Evolutionary conservation across 2,113 vertebrate genomes (phyloP).

Genomic region (Theropithecus gelada): DNA sequence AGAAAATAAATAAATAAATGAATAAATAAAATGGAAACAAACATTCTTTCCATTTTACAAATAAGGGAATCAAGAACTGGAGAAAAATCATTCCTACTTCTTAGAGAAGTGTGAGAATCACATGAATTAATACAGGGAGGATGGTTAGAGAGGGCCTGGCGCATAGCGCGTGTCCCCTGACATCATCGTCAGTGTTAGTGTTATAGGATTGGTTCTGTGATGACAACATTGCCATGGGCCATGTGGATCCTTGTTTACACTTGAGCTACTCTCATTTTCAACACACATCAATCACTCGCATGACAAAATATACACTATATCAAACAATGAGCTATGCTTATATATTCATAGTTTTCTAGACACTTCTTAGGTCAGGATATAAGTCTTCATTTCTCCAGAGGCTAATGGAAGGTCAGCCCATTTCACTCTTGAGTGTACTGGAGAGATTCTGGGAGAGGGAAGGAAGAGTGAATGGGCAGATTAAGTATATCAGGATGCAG

Average conservation of each 20-base stretch:
- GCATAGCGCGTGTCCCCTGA: accelerated
- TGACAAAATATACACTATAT: background rate
- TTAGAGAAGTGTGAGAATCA: background rate
- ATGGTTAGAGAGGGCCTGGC: background rate
- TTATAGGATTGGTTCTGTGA: background rate
- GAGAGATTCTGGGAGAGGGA: background rate
- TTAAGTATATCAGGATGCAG: background rate
- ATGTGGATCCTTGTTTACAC: background rate
- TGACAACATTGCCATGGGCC: no score
- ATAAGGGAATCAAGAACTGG: background rate
- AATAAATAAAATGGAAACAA: no score
- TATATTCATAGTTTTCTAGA: background rate
- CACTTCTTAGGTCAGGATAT: background rate
- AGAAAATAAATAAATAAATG: no score
- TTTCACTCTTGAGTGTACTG: background rate
- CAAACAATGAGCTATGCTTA: background rate
- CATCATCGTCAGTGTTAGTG: no score
- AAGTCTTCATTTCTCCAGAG: background rate
- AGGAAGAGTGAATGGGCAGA: background rate
- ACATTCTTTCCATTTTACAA: background rate
- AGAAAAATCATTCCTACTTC: background rate
- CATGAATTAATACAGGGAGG: background rate
- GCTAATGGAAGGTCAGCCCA: background rate
- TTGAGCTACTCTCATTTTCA: background rate
- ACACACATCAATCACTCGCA: accelerated